Percentiles rank a stretch among this genome's conserved stretches.
Conservation (phyloP, 1,140 invertebrate species). For the Melipona quadrifasciata region DNA sequence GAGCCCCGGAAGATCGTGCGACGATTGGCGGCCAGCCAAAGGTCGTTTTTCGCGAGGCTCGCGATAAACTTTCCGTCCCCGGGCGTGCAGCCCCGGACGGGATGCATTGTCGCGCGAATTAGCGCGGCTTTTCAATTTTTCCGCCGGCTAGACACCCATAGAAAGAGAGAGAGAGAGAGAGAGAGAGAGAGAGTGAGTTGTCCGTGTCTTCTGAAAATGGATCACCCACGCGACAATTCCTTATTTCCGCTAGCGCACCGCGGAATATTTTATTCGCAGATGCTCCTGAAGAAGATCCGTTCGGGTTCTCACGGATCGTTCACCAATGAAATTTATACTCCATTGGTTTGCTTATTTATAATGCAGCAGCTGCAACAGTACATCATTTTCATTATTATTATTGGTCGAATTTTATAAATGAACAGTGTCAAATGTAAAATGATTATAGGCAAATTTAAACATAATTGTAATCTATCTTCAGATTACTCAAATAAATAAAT, state of each 20-base stretch:
- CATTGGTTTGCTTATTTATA: slow-evolving; percentile 3
- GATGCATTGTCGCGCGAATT: slow-evolving; percentile 46
- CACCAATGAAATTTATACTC: background rate
- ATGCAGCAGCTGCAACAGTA: background rate
- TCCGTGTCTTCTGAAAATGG: slow-evolving; percentile 1
- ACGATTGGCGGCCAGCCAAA: slow-evolving; percentile 73
- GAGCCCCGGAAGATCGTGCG: slow-evolving; percentile 68
- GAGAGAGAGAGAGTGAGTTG: background rate
- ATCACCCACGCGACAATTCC: background rate
- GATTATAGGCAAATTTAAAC: background rate
- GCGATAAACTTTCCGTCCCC: slow-evolving; percentile 55
- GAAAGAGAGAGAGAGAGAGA: background rate
- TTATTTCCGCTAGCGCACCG: slow-evolving; percentile 16
- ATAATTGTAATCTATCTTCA: background rate
- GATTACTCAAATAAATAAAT: too few relatives aligned
- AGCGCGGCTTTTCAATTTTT: slow-evolving; percentile 51
- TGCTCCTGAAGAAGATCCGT: background rate
- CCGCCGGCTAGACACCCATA: slow-evolving; percentile 15
- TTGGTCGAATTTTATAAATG: background rate
- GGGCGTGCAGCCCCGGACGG: background rate
- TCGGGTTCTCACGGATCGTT: background rate
- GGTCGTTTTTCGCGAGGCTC: slow-evolving; percentile 73
- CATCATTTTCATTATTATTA: background rate
- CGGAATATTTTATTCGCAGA: slow-evolving; percentile 16
- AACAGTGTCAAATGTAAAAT: background rate